phyloP scores from a whole-genome alignment of 2,797 vertebrate genomes.

The Alfaro cultratus region DNA sequence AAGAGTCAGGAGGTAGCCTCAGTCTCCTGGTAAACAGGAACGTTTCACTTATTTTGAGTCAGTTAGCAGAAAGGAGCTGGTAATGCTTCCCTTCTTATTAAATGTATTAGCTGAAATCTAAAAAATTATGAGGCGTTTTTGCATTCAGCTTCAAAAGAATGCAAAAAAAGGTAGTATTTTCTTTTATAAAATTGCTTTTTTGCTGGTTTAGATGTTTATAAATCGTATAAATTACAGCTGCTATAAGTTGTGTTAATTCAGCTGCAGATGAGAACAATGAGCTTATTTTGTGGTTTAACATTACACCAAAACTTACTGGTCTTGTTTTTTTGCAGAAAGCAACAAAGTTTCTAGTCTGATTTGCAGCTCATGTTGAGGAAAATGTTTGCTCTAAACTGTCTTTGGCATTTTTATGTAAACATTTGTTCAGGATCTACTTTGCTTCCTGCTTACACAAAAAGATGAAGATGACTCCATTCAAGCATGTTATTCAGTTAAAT shows the following conservation, averaged over 20 bases:
- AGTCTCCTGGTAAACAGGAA: conserved; percentile 12
- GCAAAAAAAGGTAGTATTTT: neutral
- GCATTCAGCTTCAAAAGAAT: neutral
- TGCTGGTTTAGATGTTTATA: neutral
- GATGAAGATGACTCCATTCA: neutral
- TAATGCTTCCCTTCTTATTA: neutral
- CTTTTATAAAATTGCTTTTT: neutral
- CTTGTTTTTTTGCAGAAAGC: neutral
- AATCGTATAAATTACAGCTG: neutral
- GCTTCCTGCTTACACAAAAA: neutral
- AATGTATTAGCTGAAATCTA: neutral
- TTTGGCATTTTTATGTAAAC: neutral
- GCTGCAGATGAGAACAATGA: neutral
- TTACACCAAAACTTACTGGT: neutral
- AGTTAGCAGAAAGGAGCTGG: conserved; percentile 5
- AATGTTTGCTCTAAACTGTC: neutral
- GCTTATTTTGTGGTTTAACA: neutral
- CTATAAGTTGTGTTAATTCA: neutral
- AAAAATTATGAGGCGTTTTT: neutral
- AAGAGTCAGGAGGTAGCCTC: conserved; percentile 24
- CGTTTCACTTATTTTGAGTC: neutral
- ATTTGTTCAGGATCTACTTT: neutral
- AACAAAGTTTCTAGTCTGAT: neutral
- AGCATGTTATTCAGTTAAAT: neutral
- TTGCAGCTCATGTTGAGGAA: neutral